These are phyloP conservation scores for Struthio camelus DNA, from an alignment of 2,113 vertebrate species.

Conservation along the genomic window DNA sequence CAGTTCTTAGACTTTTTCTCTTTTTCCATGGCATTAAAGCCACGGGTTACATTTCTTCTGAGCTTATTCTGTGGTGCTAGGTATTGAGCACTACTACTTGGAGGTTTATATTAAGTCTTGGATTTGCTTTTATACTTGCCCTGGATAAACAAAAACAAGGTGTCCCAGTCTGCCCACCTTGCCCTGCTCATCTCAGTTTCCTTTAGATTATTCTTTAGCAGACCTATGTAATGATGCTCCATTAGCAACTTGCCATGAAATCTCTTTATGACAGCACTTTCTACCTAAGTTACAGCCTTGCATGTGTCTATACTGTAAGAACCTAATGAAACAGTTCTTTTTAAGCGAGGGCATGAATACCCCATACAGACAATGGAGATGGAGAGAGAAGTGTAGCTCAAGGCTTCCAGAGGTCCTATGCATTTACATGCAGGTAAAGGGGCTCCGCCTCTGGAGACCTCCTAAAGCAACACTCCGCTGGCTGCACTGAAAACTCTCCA, in stretches of 20 bases:
- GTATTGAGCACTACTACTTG: neutral
- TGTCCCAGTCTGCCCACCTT: neutral
- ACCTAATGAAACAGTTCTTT: neutral
- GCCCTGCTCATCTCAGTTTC: neutral
- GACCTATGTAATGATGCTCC: neutral
- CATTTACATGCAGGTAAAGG: neutral
- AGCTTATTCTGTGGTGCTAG: neutral
- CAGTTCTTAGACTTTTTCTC: neutral
- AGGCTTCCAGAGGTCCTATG: neutral
- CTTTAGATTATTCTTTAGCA: neutral
- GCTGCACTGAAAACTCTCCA: neutral
- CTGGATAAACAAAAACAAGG: fast-evolving
- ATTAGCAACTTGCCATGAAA: neutral
- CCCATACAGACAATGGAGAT: fast-evolving
- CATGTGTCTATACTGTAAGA: neutral
- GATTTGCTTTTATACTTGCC: neutral
- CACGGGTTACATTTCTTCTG: neutral
- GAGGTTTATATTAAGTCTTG: neutral
- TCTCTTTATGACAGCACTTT: neutral
- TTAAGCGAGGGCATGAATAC: neutral
- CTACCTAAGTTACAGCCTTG: neutral
- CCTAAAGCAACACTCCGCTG: neutral
- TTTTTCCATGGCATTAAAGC: neutral
- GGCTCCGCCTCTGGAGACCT: neutral
- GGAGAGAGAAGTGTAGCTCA: neutral